Percentiles rank a stretch among this genome's conserved stretches.
Evolutionary conservation across 2,113 vertebrate genomes (phyloP).

Genomic region (Eurypyga helias): DNA sequence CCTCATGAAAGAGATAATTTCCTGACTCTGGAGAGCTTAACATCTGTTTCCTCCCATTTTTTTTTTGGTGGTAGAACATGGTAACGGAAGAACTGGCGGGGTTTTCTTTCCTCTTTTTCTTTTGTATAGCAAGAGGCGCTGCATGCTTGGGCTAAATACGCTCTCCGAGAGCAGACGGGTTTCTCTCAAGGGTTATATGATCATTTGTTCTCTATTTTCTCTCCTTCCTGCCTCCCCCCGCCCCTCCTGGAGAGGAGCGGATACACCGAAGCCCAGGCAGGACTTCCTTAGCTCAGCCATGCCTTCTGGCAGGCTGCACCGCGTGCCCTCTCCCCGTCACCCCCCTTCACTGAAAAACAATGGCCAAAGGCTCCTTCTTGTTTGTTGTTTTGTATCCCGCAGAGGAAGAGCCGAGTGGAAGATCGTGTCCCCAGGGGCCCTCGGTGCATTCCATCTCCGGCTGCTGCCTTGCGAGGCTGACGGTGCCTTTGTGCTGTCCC

Average conservation of each 20-base stretch:
- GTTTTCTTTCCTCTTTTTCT: slow-evolving; percentile 71
- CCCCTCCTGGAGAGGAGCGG: slow-evolving; percentile 63
- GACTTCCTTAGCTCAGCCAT: slow-evolving; percentile 68
- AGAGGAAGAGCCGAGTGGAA: slow-evolving; percentile 53
- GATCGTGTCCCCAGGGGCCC: slow-evolving; percentile 2
- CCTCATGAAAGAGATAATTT: slow-evolving; percentile 67
- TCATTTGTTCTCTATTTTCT: slow-evolving; percentile 72
- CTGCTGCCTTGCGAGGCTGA: neutral
- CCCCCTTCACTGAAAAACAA: slow-evolving; percentile 43
- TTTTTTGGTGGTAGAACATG: slow-evolving; percentile 10
- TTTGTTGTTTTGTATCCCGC: slow-evolving; percentile 32
- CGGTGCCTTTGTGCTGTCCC: accelerated
- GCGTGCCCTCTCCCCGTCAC: neutral
- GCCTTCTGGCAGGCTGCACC: slow-evolving; percentile 43
- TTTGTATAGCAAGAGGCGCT: slow-evolving; percentile 38
- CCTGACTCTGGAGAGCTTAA: slow-evolving; percentile 51
- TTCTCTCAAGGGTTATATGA: slow-evolving; percentile 62
- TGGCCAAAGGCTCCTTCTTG: slow-evolving; percentile 58
- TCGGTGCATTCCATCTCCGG: neutral
- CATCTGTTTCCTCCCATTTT: slow-evolving; percentile 77
- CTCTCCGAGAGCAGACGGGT: slow-evolving; percentile 46
- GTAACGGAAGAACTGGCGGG: slow-evolving; percentile 57
- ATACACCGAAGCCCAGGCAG: slow-evolving; percentile 61
- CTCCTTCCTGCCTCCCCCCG: slow-evolving; percentile 51
- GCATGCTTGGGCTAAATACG: slow-evolving; percentile 25